Evolutionary conservation across 2,113 vertebrate species (phyloP).

Genomic region (Cairina moschata): DNA sequence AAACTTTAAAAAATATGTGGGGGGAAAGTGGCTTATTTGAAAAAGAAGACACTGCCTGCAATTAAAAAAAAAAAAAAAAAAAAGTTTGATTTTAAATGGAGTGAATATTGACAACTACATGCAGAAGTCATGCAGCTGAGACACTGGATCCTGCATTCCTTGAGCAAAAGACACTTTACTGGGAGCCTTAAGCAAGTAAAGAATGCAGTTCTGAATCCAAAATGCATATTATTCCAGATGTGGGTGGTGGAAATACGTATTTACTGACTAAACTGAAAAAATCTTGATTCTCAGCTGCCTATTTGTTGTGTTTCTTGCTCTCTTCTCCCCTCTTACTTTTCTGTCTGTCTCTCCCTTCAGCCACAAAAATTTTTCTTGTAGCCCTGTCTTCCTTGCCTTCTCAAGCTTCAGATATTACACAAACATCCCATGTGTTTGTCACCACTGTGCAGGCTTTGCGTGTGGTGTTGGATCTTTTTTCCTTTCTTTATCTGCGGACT

Average conservation of each 20-base stretch:
- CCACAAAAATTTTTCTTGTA: not conserved
- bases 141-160: slow-evolving; percentile 21
- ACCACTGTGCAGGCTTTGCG: not conserved
- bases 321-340: not conserved
- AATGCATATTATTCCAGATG: slow-evolving; percentile 63
- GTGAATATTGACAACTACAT: not conserved
- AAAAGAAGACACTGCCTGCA: not conserved
- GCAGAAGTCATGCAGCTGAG: not conserved
- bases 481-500: not conserved
- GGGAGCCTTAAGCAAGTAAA: slow-evolving; percentile 40
- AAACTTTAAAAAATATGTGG: not conserved
- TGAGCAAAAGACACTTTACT: slow-evolving; percentile 22
- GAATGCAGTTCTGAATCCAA: slow-evolving; percentile 63
- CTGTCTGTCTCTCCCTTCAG: not conserved
- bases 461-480: not conserved
- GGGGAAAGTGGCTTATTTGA: not conserved
- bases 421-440: rapidly evolving
- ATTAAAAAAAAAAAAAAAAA: not conserved
- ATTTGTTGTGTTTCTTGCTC: not conserved
- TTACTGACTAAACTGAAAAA: slow-evolving; percentile 41
- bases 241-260: slow-evolving; percentile 38
- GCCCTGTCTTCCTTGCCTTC: not conserved
- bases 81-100: not conserved
- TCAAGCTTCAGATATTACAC: not conserved
- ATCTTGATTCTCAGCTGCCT: not conserved